Percentiles rank a stretch among this genome's conserved stretches.
Conservation (phyloP, 2,888 invertebrate genomes). For the Watsonalla binaria region DNA sequence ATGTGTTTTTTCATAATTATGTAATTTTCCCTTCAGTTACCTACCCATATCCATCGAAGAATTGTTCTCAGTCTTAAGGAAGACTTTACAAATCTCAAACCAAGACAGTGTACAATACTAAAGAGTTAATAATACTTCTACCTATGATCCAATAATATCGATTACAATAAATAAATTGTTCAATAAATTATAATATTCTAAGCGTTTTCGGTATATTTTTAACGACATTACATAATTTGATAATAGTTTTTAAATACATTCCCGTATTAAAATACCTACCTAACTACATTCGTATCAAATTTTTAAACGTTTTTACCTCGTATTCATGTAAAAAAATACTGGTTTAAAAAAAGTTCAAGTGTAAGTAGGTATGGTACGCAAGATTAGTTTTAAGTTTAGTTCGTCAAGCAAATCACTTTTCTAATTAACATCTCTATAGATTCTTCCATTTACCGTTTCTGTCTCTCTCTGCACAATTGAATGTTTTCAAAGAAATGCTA, state of each 20-base stretch:
- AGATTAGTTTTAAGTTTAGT: no score
- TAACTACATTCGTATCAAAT: conserved; percentile 75
- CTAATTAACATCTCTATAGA: no score
- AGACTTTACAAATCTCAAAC: conserved; percentile 10
- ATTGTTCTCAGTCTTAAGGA: conserved; percentile 17
- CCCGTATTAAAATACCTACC: conserved; percentile 76
- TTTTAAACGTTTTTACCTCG: conserved; percentile 48
- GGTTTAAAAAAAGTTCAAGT: neutral
- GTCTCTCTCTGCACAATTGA: conserved; percentile 8
- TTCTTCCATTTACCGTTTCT: neutral
- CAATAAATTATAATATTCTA: conserved; percentile 13
- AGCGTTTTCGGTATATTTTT: conserved; percentile 22
- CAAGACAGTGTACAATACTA: conserved; percentile 32
- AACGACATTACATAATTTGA: conserved; percentile 37
- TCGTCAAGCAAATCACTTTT: no score
- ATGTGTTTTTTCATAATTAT: neutral
- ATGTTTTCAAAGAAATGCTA: conserved; percentile 2
- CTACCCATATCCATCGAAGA: neutral
- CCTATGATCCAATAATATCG: conserved; percentile 49
- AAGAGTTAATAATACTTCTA: conserved; percentile 38
- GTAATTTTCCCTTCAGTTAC: neutral
- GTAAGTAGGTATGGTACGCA: no score
- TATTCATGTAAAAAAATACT: conserved; percentile 16
- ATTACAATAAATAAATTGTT: conserved; percentile 23
- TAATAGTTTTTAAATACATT: conserved; percentile 64